phyloP scores from a whole-genome alignment of 2,888 invertebrate species.

The Acholoe squamosa region DNA sequence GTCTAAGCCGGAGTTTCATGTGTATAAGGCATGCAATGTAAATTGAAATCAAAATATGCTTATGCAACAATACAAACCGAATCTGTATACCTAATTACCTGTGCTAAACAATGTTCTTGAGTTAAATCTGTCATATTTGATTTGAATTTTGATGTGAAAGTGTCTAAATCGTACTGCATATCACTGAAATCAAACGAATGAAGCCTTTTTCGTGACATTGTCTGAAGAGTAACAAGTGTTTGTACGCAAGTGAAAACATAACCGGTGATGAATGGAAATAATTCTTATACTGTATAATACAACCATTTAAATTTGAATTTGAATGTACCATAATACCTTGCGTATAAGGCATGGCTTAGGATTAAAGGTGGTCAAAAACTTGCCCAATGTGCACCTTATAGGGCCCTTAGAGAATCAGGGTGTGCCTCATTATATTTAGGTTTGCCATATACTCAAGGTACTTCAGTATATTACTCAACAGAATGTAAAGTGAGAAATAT shows the following conservation, averaged over 20 bases:
- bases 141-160: neutral
- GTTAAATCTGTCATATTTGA: neutral
- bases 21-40: no score
- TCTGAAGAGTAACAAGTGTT: neutral
- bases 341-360: no score
- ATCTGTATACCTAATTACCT: no score
- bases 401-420: neutral
- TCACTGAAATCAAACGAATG: neutral
- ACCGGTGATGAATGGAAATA: constrained; percentile 6
- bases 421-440: neutral
- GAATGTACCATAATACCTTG: no score
- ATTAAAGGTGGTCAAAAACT: neutral
- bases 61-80: neutral
- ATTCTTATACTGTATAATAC: no score
- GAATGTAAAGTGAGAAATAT: no score
- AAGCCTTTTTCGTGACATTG: neutral
- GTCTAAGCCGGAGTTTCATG: no score
- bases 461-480: no score
- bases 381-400: neutral
- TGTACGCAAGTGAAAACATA: neutral
- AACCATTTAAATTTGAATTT: no score
- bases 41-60: neutral
- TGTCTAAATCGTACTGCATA: neutral
- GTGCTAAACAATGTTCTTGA: no score
- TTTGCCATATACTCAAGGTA: no score